Evolutionary conservation across 2,888 invertebrate genomes (phyloP), one percentile per base, ranked within the genome.

Genomic region (Podotricha telesiphe): DNA sequence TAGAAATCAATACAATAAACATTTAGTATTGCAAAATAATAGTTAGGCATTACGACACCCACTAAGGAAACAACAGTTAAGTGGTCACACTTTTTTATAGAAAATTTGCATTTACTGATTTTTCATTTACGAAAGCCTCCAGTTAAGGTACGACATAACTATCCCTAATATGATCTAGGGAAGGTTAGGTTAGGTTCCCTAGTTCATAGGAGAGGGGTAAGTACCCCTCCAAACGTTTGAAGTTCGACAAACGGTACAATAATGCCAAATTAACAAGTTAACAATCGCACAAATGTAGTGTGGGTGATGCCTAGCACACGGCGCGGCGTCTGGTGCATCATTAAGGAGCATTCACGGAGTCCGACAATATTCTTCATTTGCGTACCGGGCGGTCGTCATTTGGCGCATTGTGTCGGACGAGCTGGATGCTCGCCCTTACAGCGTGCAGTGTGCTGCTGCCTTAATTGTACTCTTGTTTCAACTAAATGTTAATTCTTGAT

Each of bases 281-380:
- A 89, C 90, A 89, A 88, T 90, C 81, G 85, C 78, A 81, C 84
- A 86, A 87, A 87, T 86, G 80, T 80, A 79, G 86, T 86, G 87
- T 88, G 86, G 86, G 84, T 82, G 85, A 78, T 81, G 83, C 83
- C 82, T 82, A 81, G 82, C 79, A 80, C 78, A 79, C 80, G 79
- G 76, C 62, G 62, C 48, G 58, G 76, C 77, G 78, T 77, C 80
- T 78, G 83, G 83, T 78, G 82, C 87, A 81, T 91, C 93, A 92
- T 92, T 93, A 92, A 89, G 91, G 87, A 86, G 89, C 82, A 93
- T 93, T 93, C 92, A 92, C 83, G 81, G 82, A 82, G 85, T 83
- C 88, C 90, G 90, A 92, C 92, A 93, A 93, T 93, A 93, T 93
- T 93, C 93, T 92, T 93, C 93, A 92, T 93, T 93, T 91, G 90